phyloP scores from a whole-genome alignment of 1,140 invertebrate genomes.

The Pseudomyrmex sp. region DNA sequence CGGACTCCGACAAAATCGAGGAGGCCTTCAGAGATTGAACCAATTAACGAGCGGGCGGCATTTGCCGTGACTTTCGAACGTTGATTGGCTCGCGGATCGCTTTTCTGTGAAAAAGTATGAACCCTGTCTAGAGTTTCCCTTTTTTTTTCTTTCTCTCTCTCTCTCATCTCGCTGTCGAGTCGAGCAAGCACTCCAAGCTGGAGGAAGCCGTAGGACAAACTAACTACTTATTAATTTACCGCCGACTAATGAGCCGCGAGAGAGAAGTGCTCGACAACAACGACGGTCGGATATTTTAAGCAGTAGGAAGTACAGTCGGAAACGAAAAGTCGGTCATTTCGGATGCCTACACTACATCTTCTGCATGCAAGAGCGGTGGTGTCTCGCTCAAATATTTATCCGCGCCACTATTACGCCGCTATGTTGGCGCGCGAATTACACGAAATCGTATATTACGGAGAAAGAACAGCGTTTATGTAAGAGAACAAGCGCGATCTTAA shows the following conservation, averaged over 20 bases:
- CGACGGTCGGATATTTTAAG: background rate
- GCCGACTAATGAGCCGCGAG: slow-evolving; percentile 58
- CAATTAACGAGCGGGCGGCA: slow-evolving; percentile 73
- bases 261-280: background rate
- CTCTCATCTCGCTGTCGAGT: background rate
- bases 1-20: slow-evolving; percentile 13
- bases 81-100: slow-evolving; percentile 67
- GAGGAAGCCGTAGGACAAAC: slow-evolving; percentile 58
- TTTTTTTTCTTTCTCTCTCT: background rate
- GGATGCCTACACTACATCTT: background rate
- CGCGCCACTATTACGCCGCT: background rate
- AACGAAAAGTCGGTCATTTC: slow-evolving; percentile 24
- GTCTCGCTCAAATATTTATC: slow-evolving; percentile 41
- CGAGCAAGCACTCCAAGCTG: slow-evolving; percentile 39
- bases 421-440: slow-evolving; percentile 22
- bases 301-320: background rate
- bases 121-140: background rate
- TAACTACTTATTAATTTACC: slow-evolving; percentile 70
- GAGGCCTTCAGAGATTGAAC: slow-evolving; percentile 60
- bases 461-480: slow-evolving; percentile 6
- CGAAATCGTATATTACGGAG: background rate
- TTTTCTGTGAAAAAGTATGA: slow-evolving; percentile 27
- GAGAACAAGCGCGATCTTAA: background rate
- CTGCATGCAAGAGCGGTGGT: background rate
- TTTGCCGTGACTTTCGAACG: slow-evolving; percentile 68